Base-by-base conservation (phyloP, 2,888 invertebrate genomes). In the Drosophila sordidula region DNA sequence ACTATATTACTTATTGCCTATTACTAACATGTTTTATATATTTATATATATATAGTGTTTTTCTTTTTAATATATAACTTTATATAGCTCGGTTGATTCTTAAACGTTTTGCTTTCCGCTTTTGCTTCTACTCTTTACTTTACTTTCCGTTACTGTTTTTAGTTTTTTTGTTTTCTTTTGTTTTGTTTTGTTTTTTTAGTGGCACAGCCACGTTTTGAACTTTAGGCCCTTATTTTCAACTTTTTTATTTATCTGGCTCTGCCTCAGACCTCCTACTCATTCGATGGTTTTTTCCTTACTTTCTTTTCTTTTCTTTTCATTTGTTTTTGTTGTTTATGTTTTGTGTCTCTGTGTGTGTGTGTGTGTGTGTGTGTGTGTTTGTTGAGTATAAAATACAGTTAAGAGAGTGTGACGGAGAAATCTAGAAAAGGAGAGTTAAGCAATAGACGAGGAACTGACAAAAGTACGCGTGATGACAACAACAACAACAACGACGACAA, bases 171-270 rank as follows among this genome's bases (percentile, higher is more conserved):
- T 6, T 49, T 3, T 34, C 49, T 45, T 58, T 65, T n/a, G 11
- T 54, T 62, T 63, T 29, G n/a, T 47, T 64, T 64, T 68, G 8
- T 57, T 46, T 76, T 70, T 76, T 66, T 49, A 50, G 85, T 87
- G 85, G 85, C 85, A 80, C 87, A 85, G 85, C 85, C 85, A 89
- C 85, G 51, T 75, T 84, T 84, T 88, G 88, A 86, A 88, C 88
- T 84, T 80, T 74, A 82, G 84, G 88, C 88, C 88, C 84, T 86
- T 75, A 65, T 69, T 73, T 76, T 45, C 72, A 49, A 50, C 67
- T 51, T 44, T 44, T 11, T 44, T 54, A 12, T 44, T 36, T 44
- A 54, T 41, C 61, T 46, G 42, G 52, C 62, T 74, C 56, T 52
- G 51, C 18, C 34, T 46, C 16, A 25, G 32, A 32, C 34, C 50